Evolutionary conservation across 2,113 vertebrate species (phyloP), one percentile per base, ranked within the genome.

Genomic region (Cheilinus undulatus): DNA sequence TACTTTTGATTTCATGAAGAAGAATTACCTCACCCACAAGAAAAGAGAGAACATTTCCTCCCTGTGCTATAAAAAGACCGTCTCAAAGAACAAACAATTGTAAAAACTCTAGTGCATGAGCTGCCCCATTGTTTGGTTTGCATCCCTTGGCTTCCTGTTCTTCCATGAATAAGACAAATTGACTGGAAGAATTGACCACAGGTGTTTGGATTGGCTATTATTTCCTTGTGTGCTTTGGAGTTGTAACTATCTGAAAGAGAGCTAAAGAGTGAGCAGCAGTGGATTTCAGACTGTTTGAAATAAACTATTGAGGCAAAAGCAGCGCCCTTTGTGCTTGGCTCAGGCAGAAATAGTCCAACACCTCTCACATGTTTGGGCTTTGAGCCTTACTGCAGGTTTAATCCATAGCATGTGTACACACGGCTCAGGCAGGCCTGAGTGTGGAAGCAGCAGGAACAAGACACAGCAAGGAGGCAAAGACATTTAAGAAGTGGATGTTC

Each of bases 331-430:
- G 75, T 82, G 57, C 71, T 26, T 19, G 57, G 40, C 54, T 50
- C 51, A 58, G 66, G 28, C 50, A 80, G 50, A 72, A 51, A 48
- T 42, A 67, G 54, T 69, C 73, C 64, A 73, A 69, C 27, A 30
- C 59, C 32, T 61, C 63, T 85, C 85, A 69, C 84, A 70, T 91
- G 82, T 81, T 76, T 68, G n/a, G 53, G 61, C 70, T 89, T 87
- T 80, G 46, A 20, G 22, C 28, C 17, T 3, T 15, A 22, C 34
- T 77, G 42, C 54, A 30, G 43, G 46, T 76, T 40, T 86, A 86
- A 86, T 82, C 60, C 78, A 72, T 32, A 40, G 43, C 51, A 85
- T 68, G 50, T 63, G 46, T 36, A 62, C 70, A 70, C 51, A 73
- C 17, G 28, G 40, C 42, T 49, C 40, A 13, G 49, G 40, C 24